Conservation (phyloP, 2,797 vertebrate species). For the Champsocephalus gunnari region DNA sequence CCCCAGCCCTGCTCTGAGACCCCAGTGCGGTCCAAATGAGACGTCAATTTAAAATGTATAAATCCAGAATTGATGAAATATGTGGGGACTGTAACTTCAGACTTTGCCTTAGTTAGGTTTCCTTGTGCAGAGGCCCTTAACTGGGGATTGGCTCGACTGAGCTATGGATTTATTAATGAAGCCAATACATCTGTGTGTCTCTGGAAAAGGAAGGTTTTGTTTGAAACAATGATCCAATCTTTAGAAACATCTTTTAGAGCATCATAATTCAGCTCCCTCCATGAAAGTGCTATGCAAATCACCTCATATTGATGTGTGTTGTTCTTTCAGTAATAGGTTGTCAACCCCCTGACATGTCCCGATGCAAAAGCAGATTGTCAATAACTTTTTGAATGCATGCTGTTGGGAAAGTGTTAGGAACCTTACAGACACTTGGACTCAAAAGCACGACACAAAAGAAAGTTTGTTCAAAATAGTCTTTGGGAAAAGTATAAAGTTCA, state of each 20-base stretch:
- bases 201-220: slow-evolving; percentile 43
- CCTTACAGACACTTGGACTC: no score
- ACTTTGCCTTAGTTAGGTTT: slow-evolving; percentile 60
- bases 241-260: slow-evolving; percentile 35
- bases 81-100: slow-evolving; percentile 63
- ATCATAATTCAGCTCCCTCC: slow-evolving; percentile 21
- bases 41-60: slow-evolving; percentile 77
- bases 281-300: slow-evolving; percentile 3
- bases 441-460: no score
- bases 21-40: slow-evolving; percentile 67
- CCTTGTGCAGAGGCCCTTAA: slow-evolving; percentile 60
- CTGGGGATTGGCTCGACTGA: slow-evolving; percentile 41
- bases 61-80: slow-evolving; percentile 80
- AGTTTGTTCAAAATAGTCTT: no score
- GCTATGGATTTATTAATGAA: slow-evolving; percentile 63
- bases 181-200: slow-evolving; percentile 58
- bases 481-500: no score
- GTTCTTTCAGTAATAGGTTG: no score
- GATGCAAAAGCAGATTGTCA: not conserved
- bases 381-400: not conserved
- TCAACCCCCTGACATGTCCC: not conserved
- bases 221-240: slow-evolving; percentile 38
- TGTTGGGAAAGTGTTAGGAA: not conserved
- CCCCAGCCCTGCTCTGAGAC: slow-evolving; percentile 67
- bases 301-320: not conserved